Conservation (phyloP, 2,113 vertebrate genomes). For the Prionailurus viverrinus region DNA sequence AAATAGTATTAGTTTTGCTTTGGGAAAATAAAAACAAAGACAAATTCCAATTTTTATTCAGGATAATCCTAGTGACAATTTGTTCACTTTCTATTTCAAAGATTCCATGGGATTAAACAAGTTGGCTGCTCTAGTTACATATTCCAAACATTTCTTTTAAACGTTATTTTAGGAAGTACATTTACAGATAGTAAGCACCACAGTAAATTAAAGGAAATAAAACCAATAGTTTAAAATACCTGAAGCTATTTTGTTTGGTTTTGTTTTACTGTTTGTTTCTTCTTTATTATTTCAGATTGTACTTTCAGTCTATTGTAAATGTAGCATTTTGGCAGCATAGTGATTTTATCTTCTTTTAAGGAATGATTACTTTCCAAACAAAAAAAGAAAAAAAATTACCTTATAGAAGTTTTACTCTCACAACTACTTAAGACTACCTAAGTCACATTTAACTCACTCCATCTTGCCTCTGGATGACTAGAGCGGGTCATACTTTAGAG, state of each 20-base stretch:
- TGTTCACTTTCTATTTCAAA: conserved; percentile 23
- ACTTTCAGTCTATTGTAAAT: neutral
- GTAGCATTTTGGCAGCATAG: neutral
- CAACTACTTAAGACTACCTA: neutral
- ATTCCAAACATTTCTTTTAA: neutral
- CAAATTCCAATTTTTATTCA: neutral
- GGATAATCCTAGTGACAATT: neutral
- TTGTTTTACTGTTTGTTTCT: neutral
- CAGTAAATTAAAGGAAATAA: neutral
- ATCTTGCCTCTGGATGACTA: neutral
- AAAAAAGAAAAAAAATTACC: neutral
- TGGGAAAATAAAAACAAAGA: neutral
- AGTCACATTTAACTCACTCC: neutral
- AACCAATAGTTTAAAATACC: neutral
- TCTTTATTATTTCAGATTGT: neutral
- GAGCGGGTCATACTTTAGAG: neutral
- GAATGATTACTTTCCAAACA: neutral
- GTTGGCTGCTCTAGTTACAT: neutral
- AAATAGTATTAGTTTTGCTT: neutral
- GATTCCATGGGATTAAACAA: neutral
- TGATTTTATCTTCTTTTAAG: neutral
- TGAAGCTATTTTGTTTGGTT: neutral
- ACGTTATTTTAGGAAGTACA: neutral
- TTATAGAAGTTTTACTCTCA: neutral
- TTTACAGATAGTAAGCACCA: neutral